Base-by-base conservation (phyloP, 2,888 invertebrate species). In the Phengaris arion region DNA sequence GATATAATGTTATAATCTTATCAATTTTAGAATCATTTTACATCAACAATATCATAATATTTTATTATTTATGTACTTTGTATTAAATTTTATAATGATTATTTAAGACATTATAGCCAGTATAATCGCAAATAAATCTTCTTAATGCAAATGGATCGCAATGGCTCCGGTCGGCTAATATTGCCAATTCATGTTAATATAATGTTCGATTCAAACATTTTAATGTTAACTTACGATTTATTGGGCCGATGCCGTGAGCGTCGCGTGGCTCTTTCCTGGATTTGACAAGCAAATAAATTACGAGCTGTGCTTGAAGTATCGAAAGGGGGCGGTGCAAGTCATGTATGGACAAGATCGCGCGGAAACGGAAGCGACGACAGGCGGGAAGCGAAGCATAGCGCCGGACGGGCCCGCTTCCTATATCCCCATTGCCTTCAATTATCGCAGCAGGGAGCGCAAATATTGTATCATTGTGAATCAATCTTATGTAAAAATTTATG, bases 221-320 rank as follows among this genome's bases (percentile, higher is more conserved):
- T 75, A 78, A 76, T 75, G 81, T 83, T 83, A 81, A 79, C 77
- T 80, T 79, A 77, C 80, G 83, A 86, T 85, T 85, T 87, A 88
- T 87, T 82, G 85, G 82, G 82, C 76, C 77, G 79, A 79, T 80
- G 78, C 74, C 77, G 73, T 55, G 82, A 80, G 81, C 85, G 90
- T 80, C 92, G 88, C 92, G 92, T 91, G 92, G 83, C 91, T 84
- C 86, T 84, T 91, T 93, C 91, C 93, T 92, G 92, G 85, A 85
- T 87, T 90, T 92, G 93, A 93, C 92, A 93, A 89, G 85, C 87
- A 89, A 91, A 93, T 93, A 93, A 92, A 93, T 93, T 86, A 89
- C 85, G 79, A 86, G 87, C 89, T 91, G 89, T 89, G 89, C 85
- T 85, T 86, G 89, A 90, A 90, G 89, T 88, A 88, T 86, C 82